These are phyloP conservation scores for Idaea biselata DNA, from an alignment of 2,888 invertebrate species.

Conservation along the genomic window DNA sequence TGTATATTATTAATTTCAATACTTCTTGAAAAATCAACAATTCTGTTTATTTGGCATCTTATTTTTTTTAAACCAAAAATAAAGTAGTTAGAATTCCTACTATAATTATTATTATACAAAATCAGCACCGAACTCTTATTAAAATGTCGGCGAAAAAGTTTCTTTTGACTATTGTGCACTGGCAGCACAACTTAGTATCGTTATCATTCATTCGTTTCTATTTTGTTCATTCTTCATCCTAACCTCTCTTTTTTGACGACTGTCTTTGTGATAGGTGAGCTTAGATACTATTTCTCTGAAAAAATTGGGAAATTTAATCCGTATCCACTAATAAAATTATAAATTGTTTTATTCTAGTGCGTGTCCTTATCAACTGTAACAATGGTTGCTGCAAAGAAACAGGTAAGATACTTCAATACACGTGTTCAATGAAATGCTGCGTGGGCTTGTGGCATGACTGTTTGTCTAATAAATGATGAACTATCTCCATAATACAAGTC, in stretches of 20 bases:
- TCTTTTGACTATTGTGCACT: too few species aligned
- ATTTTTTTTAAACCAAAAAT: too few species aligned
- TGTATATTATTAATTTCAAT: too few species aligned
- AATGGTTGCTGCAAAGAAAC: constrained; percentile 94
- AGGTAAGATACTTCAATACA: constrained; percentile 78
- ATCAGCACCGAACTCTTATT: too few species aligned
- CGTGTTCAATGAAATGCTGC: constrained; percentile 36
- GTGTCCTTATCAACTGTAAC: constrained; percentile 33
- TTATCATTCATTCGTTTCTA: too few species aligned
- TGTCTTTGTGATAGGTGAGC: not conserved
- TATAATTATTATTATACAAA: too few species aligned
- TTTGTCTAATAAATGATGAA: constrained; percentile 35
- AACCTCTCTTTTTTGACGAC: constrained; percentile 3
- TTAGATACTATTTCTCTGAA: not conserved
- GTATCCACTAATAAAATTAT: not conserved
- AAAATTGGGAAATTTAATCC: not conserved
- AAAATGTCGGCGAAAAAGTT: too few species aligned
- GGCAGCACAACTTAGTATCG: too few species aligned
- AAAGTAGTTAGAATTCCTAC: too few species aligned
- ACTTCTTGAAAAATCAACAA: too few species aligned
- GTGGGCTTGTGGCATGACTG: constrained; percentile 55
- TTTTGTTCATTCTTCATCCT: not conserved
- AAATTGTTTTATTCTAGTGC: constrained; percentile 19
- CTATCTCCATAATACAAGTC: constrained; percentile 45
- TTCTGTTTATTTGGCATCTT: too few species aligned